These are phyloP conservation scores for Willisornis vidua DNA, from an alignment of 2,113 vertebrate species.

Conservation along the genomic window DNA sequence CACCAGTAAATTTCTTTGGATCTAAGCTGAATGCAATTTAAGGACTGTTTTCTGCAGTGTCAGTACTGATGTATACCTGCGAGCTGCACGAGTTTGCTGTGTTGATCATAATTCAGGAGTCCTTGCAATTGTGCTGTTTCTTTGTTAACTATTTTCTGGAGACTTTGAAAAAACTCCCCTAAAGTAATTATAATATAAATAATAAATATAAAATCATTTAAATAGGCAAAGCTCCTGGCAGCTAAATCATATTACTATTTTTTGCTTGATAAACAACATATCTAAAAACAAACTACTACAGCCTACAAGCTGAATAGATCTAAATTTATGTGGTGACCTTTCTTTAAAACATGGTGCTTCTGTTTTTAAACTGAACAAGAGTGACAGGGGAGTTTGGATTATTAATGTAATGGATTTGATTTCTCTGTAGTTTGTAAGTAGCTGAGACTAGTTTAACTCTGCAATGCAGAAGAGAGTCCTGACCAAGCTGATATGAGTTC, in stretches of 20 bases:
- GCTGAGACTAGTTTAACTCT: background rate
- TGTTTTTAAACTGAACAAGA: background rate
- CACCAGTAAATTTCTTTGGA: background rate
- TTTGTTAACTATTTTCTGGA: background rate
- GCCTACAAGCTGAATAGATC: background rate
- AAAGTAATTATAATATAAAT: background rate
- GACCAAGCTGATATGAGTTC: background rate
- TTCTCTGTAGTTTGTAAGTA: background rate
- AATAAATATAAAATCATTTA: background rate
- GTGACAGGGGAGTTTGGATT: background rate
- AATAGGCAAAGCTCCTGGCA: background rate
- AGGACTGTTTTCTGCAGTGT: background rate
- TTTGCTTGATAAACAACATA: background rate
- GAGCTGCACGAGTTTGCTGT: background rate
- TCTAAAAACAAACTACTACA: background rate
- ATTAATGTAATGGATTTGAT: background rate
- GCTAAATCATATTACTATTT: background rate
- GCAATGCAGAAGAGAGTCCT: background rate
- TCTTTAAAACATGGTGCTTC: background rate
- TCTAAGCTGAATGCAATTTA: background rate
- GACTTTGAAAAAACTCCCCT: background rate
- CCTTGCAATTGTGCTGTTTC: background rate
- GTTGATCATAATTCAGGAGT: background rate
- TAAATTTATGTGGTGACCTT: constrained; percentile 45
- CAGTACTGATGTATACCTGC: background rate